Conservation (phyloP, 1,140 invertebrate genomes). For the Drosophila takahashii region DNA sequence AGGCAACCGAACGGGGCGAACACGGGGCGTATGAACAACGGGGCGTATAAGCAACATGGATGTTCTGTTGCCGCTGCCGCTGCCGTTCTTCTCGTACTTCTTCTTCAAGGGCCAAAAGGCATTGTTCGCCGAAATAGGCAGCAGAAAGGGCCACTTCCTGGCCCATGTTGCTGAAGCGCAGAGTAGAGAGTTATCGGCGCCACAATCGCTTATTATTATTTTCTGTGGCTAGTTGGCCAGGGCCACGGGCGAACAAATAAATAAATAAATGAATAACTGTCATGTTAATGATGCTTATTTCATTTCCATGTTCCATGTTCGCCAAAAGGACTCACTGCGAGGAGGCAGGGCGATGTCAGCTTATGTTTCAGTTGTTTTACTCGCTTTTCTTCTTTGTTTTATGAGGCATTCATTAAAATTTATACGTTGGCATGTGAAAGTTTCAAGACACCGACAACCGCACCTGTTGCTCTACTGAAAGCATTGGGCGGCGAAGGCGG, state of each 20-base stretch:
- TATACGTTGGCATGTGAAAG: constrained; percentile 58
- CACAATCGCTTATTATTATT: constrained; percentile 70
- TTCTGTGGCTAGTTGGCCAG: constrained; percentile 60
- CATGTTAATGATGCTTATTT: constrained; percentile 69
- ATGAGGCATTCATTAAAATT: constrained; percentile 61
- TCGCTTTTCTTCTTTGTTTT: constrained; percentile 28
- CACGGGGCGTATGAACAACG: constrained; percentile 76
- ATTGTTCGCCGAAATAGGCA: constrained; percentile 12
- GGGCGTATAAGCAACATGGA: constrained; percentile 45
- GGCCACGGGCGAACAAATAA: constrained; percentile 62
- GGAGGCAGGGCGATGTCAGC: constrained; percentile 17
- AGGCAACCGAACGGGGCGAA: constrained; percentile 3
- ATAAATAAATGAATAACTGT: constrained; percentile 72
- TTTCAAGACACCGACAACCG: constrained; percentile 46
- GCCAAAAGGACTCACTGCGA: constrained; percentile 56
- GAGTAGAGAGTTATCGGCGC: constrained; percentile 55
- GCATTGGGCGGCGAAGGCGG: neutral
- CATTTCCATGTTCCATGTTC: constrained; percentile 63
- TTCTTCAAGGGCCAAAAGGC: constrained; percentile 27
- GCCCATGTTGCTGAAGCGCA: constrained; percentile 11
- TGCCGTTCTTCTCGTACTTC: too few species aligned
- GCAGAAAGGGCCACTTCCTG: constrained; percentile 17
- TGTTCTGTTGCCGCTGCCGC: constrained; percentile 28
- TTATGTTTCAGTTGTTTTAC: constrained; percentile 49
- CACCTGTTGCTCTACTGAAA: constrained; percentile 64